These are phyloP conservation scores for Cossypha polioptera DNA, from an alignment of 2,797 vertebrate genomes.

Conservation along the genomic window DNA sequence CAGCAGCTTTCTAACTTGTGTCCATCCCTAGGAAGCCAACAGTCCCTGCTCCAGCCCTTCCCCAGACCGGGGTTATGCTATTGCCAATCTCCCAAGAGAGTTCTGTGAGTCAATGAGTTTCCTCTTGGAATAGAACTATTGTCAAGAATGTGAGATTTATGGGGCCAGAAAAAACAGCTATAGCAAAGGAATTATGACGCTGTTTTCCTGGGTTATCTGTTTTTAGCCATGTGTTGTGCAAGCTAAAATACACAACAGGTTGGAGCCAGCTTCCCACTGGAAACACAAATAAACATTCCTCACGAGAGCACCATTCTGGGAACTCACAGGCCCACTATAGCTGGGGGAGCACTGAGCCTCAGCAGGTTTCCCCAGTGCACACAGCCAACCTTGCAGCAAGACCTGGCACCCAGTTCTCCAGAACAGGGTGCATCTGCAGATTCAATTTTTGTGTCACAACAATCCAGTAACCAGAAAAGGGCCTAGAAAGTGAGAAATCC, in stretches of 20 bases:
- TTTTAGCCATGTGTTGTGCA: not conserved
- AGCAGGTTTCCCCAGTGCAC: not conserved
- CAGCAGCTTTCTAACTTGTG: not conserved
- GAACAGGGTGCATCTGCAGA: not conserved
- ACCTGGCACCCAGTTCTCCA: not conserved
- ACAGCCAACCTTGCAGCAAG: rapidly evolving
- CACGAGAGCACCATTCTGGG: not conserved
- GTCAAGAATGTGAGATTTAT: not conserved
- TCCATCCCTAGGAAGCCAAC: not conserved
- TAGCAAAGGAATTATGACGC: not conserved
- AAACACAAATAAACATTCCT: not conserved
- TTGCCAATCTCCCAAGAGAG: not conserved
- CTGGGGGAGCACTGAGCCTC: rapidly evolving
- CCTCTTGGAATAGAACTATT: not conserved
- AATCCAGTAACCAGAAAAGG: not conserved
- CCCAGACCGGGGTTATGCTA: rapidly evolving
- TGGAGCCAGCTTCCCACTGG: not conserved
- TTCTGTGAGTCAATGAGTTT: not conserved
- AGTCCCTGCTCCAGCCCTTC: not conserved
- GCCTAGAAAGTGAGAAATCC: not conserved
- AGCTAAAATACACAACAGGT: not conserved
- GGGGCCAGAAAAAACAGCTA: not conserved
- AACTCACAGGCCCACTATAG: not conserved
- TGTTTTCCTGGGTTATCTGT: not conserved
- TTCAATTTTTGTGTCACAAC: too few species aligned